Evolutionary conservation across 2,888 invertebrate genomes (phyloP), one percentile per base, ranked within the genome.

Genomic region (Spodoptera littoralis): DNA sequence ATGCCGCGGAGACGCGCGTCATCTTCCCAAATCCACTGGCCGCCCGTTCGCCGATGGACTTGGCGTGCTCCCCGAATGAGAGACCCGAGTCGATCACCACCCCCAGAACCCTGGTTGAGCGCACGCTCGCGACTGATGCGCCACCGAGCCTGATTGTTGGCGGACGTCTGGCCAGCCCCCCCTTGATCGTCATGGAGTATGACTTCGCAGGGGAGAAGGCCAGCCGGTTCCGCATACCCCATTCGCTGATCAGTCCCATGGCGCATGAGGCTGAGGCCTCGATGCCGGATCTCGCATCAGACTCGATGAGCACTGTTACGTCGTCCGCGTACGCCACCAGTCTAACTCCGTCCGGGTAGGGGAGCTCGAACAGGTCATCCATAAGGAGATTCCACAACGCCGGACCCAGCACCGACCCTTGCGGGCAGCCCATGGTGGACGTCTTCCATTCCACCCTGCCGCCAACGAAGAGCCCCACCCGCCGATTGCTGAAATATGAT

Each of bases 251-350:
- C 0, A 27, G 27, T 27, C 27, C 27, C 27, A 27, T 4, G 27
- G 27, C 27, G 27, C 27, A 27, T 5, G 27, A 27, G 27, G 27
- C 27, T 0, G 27, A 27, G 27, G 27, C 27, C 27, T 27, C 27
- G 5, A 27, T 27, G 27, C 24, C 49, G 13, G 61, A 68, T 0
- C 73, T 27, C 0, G 75, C 64, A 1, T 60, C 12, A 0, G 76
- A 62, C 68, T 68, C 77, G 2, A 83, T 54, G 12, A 79, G 13
- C 0, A 82, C 4, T 1, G 79, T 76, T 0, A 80, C 70, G 24
- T 82, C 80, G 11, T 83, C 79, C 0, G 81, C 81, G 55, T 79
- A 82, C 0, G 82, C 80, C 0, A 79, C 50, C 43, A 74, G 0
- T 1, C 43, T 42, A 0, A 70, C 64, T 0, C 71, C 74, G 8